phyloP scores from a whole-genome alignment of 2,888 invertebrate species.

The Agelastica alni region DNA sequence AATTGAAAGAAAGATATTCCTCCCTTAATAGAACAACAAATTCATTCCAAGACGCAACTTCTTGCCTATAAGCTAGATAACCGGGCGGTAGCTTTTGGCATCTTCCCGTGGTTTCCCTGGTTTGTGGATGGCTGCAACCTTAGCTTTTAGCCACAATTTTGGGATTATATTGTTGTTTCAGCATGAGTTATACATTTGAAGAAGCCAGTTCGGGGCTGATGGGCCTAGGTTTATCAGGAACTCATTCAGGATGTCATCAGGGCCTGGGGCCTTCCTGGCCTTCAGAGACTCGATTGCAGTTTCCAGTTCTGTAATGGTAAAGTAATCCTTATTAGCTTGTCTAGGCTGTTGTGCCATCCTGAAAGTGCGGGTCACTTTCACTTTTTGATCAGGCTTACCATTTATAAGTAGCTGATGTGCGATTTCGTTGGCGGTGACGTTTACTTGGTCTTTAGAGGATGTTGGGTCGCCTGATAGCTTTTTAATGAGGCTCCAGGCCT shows the following conservation, averaged over 20 bases:
- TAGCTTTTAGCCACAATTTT: conserved; percentile 4
- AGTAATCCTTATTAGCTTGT: background rate
- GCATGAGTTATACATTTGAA: background rate
- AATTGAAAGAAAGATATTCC: conserved; percentile 8
- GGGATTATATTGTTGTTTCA: background rate
- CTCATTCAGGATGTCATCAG: background rate
- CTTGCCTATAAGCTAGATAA: conserved; percentile 10
- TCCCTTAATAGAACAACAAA: conserved; percentile 15
- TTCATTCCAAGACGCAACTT: conserved; percentile 18
- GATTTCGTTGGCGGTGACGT: background rate
- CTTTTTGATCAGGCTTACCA: no score
- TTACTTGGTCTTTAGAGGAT: background rate
- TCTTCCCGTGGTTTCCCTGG: conserved; percentile 6
- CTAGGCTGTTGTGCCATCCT: no score
- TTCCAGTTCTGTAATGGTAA: background rate
- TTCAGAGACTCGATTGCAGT: background rate
- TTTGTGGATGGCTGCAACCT: conserved; percentile 1
- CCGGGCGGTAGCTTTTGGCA: conserved; percentile 4
- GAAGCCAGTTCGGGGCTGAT: conserved; percentile 3
- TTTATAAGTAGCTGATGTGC: background rate
- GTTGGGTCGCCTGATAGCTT: background rate
- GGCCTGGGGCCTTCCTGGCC: background rate
- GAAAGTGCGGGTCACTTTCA: no score
- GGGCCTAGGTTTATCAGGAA: conserved; percentile 2
- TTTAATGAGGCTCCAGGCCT: background rate